phyloP scores from a whole-genome alignment of 2,888 invertebrate genomes.

The Brachyopa scutellaris region DNA sequence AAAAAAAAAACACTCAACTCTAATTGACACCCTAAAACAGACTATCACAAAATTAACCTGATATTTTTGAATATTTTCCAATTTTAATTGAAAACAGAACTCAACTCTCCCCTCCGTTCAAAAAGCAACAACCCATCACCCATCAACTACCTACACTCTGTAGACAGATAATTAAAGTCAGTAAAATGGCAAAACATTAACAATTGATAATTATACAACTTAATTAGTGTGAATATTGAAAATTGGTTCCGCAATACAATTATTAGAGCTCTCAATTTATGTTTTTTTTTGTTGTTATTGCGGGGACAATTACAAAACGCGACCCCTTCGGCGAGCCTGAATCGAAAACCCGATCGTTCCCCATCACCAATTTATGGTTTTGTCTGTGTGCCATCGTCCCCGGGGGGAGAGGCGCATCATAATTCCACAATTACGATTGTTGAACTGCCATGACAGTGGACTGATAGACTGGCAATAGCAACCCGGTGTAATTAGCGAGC shows the following conservation, averaged over 20 bases:
- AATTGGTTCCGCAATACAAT: constrained; percentile 50
- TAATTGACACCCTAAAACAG: constrained; percentile 9
- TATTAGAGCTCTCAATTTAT: constrained; percentile 44
- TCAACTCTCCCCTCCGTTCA: background rate
- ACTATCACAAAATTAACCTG: background rate
- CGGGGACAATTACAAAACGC: constrained; percentile 17
- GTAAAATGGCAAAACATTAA: constrained; percentile 54
- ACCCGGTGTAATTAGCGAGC: constrained; percentile 57
- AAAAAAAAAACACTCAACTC: too few relatives aligned
- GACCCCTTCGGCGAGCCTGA: too few relatives aligned
- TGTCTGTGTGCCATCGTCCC: background rate
- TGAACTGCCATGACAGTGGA: constrained; percentile 22
- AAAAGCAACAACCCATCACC: background rate
- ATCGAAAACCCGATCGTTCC: constrained; percentile 3
- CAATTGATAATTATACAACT: constrained; percentile 62
- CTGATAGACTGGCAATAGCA: background rate
- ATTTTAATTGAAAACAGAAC: constrained; percentile 5
- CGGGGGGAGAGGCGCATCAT: constrained; percentile 39
- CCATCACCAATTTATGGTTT: constrained; percentile 28
- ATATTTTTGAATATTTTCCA: constrained; percentile 11
- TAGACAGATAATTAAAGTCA: constrained; percentile 60
- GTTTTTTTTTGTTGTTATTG: constrained; percentile 15
- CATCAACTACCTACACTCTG: background rate
- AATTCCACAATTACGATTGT: constrained; percentile 56
- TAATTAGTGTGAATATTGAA: constrained; percentile 64